Evolutionary conservation across 2,797 vertebrate genomes (phyloP).

Genomic region (Scolopax rusticola): DNA sequence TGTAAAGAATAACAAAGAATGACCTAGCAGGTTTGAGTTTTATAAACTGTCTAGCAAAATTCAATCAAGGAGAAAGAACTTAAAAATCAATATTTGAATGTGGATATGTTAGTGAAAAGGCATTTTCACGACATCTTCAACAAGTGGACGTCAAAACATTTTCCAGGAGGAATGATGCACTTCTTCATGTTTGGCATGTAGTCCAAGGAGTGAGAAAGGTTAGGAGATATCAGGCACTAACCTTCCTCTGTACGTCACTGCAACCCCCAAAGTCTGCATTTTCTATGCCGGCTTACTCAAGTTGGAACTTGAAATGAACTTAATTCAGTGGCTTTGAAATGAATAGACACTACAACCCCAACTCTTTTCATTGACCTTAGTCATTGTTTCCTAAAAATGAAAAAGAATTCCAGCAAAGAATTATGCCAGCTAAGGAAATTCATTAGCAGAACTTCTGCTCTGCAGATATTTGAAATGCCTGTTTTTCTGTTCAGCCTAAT

Average conservation of each 20-base stretch:
- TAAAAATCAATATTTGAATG: background rate
- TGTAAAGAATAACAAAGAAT: background rate
- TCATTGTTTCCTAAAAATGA: background rate
- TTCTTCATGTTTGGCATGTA: background rate
- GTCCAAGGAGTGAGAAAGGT: rapidly evolving
- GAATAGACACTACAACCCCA: background rate
- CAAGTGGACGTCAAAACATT: background rate
- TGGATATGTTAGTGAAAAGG: background rate
- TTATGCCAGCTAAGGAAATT: background rate
- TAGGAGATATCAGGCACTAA: background rate
- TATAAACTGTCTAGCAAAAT: background rate
- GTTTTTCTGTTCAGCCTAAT: background rate
- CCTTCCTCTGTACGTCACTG: background rate
- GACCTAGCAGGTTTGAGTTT: background rate
- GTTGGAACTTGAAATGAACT: background rate
- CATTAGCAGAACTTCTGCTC: background rate
- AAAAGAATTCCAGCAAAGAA: background rate
- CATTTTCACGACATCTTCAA: background rate
- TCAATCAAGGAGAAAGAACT: background rate
- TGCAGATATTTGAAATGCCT: background rate
- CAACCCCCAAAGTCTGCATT: background rate
- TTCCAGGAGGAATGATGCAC: background rate
- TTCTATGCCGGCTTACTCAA: background rate
- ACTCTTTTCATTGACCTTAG: background rate
- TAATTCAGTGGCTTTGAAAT: background rate